A percentile compares a stretch with the other conserved stretches of the same genome.
phyloP scores from a whole-genome alignment of 2,797 vertebrate species.

The Ambastaia sidthimunki region DNA sequence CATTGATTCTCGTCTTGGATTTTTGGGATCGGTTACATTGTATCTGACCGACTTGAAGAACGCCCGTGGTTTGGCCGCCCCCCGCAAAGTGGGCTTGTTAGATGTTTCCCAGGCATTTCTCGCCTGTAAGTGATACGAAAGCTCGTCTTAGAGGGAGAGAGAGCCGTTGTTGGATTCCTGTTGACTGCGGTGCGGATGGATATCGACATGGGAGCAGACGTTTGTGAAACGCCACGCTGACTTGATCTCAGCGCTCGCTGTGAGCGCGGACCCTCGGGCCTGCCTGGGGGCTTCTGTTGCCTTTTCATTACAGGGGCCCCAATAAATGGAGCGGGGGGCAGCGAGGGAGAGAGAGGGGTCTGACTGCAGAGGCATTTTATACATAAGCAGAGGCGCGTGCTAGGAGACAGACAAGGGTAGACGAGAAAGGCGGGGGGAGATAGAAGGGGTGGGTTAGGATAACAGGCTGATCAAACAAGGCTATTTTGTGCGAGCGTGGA shows the following conservation, averaged over 20 bases:
- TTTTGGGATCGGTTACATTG: conserved; percentile 38
- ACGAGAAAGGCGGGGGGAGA: conserved; percentile 30
- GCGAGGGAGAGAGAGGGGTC: conserved; percentile 54
- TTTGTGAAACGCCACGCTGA: conserved; percentile 73
- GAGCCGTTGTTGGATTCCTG: conserved; percentile 72
- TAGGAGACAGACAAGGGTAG: conserved; percentile 60
- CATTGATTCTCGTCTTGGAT: conserved; percentile 52
- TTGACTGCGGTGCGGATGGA: conserved; percentile 69
- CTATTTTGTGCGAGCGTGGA: conserved; percentile 79
- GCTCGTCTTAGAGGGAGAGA: conserved; percentile 47
- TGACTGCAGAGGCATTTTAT: conserved; percentile 69
- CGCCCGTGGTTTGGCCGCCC: conserved; percentile 28
- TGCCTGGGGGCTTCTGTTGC: conserved; percentile 72
- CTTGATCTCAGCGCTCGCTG: conserved; percentile 75
- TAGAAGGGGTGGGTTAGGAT: conserved; percentile 63
- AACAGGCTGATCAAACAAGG: conserved; percentile 81
- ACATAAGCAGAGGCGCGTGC: conserved; percentile 67
- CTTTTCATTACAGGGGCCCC: conserved; percentile 78
- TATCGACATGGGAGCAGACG: conserved; percentile 73
- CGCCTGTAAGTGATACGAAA: conserved; percentile 58
- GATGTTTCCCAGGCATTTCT: conserved; percentile 56
- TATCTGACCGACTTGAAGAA: conserved; percentile 8
- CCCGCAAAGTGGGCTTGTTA: conserved; percentile 28
- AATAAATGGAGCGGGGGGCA: conserved; percentile 68
- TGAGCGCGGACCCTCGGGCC: conserved; percentile 73